phyloP scores from a whole-genome alignment of 2,797 vertebrate genomes.

The Falco berigora region DNA sequence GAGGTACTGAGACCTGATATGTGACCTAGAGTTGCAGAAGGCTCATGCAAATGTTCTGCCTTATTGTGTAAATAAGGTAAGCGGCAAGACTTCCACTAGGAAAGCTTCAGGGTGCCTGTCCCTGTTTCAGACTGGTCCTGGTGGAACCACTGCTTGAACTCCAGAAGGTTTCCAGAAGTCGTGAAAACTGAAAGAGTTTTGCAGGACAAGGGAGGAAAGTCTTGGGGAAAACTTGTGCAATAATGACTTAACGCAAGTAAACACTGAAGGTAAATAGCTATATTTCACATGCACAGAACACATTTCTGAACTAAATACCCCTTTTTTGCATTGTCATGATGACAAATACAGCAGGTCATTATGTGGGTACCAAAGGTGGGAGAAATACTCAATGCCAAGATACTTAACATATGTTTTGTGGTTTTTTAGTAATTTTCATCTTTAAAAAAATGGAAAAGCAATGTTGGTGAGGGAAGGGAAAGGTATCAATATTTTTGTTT shows the following conservation, averaged over 20 bases:
- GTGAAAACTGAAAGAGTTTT: not conserved
- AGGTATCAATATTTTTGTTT: not conserved
- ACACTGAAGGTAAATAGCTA: not conserved
- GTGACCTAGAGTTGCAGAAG: not conserved
- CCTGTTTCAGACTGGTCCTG: not conserved
- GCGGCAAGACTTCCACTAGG: not conserved
- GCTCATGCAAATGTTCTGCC: not conserved
- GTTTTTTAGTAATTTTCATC: not conserved
- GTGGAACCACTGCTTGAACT: not conserved
- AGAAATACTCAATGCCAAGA: not conserved
- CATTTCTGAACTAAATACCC: not conserved
- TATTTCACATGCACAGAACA: not conserved
- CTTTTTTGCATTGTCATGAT: not conserved
- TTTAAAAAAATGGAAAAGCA: not conserved
- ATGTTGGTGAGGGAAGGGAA: not conserved
- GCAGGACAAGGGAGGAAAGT: not conserved
- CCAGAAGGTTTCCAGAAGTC: not conserved
- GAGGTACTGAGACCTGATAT: not conserved
- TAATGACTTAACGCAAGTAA: not conserved
- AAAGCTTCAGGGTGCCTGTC: not conserved
- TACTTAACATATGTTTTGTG: not conserved
- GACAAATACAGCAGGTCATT: not conserved
- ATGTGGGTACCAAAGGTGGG: not conserved
- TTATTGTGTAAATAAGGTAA: not conserved
- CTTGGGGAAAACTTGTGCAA: not conserved